Conservation (phyloP, 2,797 vertebrate genomes). For the Centropyge bicolor region DNA sequence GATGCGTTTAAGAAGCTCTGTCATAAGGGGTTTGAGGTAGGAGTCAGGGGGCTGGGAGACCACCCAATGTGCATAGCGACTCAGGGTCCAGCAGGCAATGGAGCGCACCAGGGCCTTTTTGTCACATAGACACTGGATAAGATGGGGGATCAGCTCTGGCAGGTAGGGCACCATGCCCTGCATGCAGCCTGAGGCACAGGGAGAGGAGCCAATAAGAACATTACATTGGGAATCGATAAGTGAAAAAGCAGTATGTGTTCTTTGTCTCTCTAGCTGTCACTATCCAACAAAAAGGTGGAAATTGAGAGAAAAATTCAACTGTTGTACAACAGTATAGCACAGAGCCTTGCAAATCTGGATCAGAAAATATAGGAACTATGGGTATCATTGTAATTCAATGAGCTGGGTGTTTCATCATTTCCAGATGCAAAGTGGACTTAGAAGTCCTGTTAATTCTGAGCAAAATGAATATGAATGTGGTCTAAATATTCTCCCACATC, state of each 20-base stretch:
- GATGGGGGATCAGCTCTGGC: conserved; percentile 94
- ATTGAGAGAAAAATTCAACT: background rate
- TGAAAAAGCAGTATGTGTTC: background rate
- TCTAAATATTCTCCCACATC: background rate
- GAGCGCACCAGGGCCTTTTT: conserved; percentile 96
- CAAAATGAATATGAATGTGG: background rate
- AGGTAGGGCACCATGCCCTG: conserved; percentile 96
- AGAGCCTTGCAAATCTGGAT: conserved; percentile 55
- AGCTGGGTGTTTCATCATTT: conserved; percentile 77
- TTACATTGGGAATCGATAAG: background rate
- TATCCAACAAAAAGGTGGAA: too few relatives aligned
- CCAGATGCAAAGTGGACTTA: conserved; percentile 45
- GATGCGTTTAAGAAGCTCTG: conserved; percentile 95
- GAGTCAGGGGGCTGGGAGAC: conserved; percentile 92
- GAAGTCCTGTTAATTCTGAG: background rate
- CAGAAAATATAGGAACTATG: conserved; percentile 73
- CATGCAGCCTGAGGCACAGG: conserved; percentile 88
- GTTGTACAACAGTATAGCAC: too few relatives aligned
- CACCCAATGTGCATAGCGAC: conserved; percentile 97
- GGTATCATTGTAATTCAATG: conserved; percentile 77
- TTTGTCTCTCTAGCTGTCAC: too few relatives aligned
- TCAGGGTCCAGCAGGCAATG: conserved; percentile 96
- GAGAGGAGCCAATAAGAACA: background rate
- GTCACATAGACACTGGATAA: conserved; percentile 93
- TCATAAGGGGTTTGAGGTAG: conserved; percentile 96